A percentile compares a stretch with the other conserved stretches of the same genome.
phyloP scores from a whole-genome alignment of 2,113 vertebrate species.

The Bufo gargarizans region DNA sequence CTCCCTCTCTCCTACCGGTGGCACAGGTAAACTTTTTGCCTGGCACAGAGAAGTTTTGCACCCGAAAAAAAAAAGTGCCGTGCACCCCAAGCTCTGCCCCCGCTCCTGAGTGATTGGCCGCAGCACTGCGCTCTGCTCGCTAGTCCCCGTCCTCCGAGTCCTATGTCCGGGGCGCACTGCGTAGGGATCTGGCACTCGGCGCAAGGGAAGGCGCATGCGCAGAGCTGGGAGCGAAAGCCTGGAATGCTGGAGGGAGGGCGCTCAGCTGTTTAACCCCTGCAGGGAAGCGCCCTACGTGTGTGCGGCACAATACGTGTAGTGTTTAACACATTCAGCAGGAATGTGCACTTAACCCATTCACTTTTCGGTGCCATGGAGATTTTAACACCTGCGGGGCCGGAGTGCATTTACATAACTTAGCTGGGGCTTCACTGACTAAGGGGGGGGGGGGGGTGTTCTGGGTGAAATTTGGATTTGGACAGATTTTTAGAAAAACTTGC shows the following conservation, averaged over 20 bases:
- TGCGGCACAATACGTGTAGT: conserved; percentile 10
- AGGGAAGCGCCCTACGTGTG: not conserved
- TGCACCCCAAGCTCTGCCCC: conserved; percentile 51
- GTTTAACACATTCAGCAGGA: conserved; percentile 21
- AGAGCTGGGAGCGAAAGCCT: conserved; percentile 38
- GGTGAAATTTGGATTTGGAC: too few relatives aligned
- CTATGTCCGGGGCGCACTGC: conserved; percentile 44
- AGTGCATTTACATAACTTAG: not conserved
- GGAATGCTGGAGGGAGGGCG: conserved; percentile 61
- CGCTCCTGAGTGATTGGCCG: conserved; percentile 66
- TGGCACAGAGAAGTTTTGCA: conserved; percentile 3
- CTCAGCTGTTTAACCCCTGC: conserved; percentile 60
- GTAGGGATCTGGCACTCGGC: conserved; percentile 25
- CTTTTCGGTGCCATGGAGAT: not conserved
- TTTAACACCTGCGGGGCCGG: conserved; percentile 26
- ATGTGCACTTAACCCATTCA: conserved; percentile 26
- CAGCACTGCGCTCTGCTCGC: conserved; percentile 48
- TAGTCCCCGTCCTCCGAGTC: conserved; percentile 41
- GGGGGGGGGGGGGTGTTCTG: too few relatives aligned
- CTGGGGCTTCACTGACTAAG: too few relatives aligned
- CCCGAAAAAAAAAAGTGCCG: conserved; percentile 52
- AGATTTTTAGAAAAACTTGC: too few relatives aligned
- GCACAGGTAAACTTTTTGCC: not conserved
- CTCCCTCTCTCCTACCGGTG: not conserved
- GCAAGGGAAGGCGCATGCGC: conserved; percentile 62